These are phyloP conservation scores for Drosophila prolongata DNA, from an alignment of 2,888 invertebrate genomes.

Conservation along the genomic window DNA sequence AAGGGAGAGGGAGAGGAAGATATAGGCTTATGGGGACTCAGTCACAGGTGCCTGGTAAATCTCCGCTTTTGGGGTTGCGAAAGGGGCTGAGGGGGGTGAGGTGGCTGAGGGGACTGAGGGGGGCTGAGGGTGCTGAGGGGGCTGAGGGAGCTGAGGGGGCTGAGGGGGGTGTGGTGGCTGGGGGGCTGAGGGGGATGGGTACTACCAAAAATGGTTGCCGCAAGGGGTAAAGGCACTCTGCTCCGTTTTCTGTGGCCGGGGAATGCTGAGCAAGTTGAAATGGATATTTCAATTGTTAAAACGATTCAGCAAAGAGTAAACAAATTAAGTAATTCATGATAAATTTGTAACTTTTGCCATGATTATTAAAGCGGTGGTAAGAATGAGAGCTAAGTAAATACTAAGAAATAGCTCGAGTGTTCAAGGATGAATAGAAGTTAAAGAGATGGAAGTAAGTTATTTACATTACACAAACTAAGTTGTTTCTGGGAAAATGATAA, in stretches of 20 bases:
- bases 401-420: background rate
- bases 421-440: background rate
- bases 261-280: slow-evolving; percentile 27
- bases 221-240: background rate
- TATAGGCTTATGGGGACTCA: slow-evolving; percentile 1
- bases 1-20: background rate
- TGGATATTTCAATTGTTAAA: slow-evolving; percentile 61
- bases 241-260: background rate
- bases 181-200: background rate
- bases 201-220: slow-evolving; percentile 1
- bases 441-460: background rate
- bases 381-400: slow-evolving; percentile 5
- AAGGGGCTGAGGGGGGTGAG: background rate
- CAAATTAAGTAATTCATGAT: slow-evolving; percentile 72
- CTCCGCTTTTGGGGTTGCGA: background rate
- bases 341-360: slow-evolving; percentile 27
- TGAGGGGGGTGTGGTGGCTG: background rate
- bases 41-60: slow-evolving; percentile 43
- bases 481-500: background rate
- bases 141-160: too few relatives aligned
- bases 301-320: slow-evolving; percentile 51
- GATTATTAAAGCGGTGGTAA: slow-evolving; percentile 4
- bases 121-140: background rate
- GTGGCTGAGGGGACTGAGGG: background rate
- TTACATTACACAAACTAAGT: background rate